Evolutionary conservation across 1,140 invertebrate genomes (phyloP).

Genomic region (Dreissena rostriformis): DNA sequence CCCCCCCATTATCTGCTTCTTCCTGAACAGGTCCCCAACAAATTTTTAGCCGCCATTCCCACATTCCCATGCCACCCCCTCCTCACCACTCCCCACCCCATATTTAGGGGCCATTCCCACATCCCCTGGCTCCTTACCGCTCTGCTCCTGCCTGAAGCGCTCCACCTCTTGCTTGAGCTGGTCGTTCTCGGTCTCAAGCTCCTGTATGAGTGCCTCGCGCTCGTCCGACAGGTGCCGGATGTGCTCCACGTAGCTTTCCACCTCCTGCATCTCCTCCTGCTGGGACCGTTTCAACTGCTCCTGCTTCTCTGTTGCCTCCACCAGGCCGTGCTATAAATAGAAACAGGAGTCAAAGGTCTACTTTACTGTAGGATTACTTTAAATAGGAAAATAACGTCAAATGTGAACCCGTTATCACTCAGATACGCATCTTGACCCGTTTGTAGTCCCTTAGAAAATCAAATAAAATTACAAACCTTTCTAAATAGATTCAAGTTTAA

Average conservation of each 20-base stretch:
- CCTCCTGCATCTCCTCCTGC: slow-evolving; percentile 79
- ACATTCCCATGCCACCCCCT: too few relatives aligned
- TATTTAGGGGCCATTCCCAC: too few relatives aligned
- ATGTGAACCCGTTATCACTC: not conserved
- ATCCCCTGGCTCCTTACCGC: slow-evolving; percentile 56
- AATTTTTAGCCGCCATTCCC: too few relatives aligned
- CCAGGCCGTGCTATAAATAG: slow-evolving; percentile 62
- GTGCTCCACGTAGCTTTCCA: slow-evolving; percentile 80
- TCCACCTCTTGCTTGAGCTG: slow-evolving; percentile 75
- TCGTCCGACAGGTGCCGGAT: slow-evolving; percentile 79
- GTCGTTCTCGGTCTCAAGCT: slow-evolving; percentile 79
- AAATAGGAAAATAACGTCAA: not conserved
- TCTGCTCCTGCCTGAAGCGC: slow-evolving; percentile 67
- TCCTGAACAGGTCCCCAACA: too few relatives aligned
- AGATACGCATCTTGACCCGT: not conserved
- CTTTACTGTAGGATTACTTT: not conserved
- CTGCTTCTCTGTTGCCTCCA: slow-evolving; percentile 72
- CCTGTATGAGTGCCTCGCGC: slow-evolving; percentile 77
- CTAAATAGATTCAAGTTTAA: too few relatives aligned
- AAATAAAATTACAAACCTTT: too few relatives aligned
- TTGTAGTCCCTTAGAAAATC: too few relatives aligned
- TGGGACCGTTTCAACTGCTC: slow-evolving; percentile 75
- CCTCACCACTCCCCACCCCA: too few relatives aligned
- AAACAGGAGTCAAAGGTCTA: not conserved
- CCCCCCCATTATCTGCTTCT: too few relatives aligned